phyloP scores from a whole-genome alignment of 2,113 vertebrate genomes.

The Hemiscyllium ocellatum region DNA sequence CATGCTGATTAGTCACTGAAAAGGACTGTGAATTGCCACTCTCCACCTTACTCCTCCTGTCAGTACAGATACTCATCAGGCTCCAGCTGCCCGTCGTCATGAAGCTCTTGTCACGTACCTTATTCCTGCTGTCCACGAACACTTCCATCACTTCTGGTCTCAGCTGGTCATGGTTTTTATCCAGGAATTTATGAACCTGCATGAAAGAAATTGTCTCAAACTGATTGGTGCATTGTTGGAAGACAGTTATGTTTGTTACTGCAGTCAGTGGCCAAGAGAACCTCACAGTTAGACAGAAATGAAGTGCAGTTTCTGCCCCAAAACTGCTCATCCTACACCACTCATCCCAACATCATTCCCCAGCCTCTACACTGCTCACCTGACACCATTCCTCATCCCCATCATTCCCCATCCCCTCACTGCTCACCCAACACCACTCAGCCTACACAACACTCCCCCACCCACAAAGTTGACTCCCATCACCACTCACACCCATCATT shows the following conservation, averaged over 20 bases:
- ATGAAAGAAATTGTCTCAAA: slow-evolving; percentile 10
- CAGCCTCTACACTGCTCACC: no score
- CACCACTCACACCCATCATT: no score
- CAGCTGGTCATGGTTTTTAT: slow-evolving; percentile 78
- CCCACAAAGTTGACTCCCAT: no score
- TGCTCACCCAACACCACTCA: no score
- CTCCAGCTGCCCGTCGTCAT: neutral
- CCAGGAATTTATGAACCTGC: slow-evolving; percentile 84
- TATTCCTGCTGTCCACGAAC: slow-evolving; percentile 69
- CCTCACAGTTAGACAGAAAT: neutral
- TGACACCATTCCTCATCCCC: no score
- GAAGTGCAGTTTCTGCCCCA: neutral
- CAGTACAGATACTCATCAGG: neutral
- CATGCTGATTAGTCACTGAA: neutral
- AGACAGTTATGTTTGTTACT: no score
- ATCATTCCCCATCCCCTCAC: no score
- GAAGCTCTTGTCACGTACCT: slow-evolving; percentile 53
- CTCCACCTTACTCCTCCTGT: neutral
- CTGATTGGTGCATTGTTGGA: neutral
- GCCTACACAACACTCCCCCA: no score
- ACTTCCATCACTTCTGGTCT: slow-evolving; percentile 69
- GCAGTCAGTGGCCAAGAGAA: neutral
- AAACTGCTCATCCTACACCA: no score
- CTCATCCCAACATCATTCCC: no score
- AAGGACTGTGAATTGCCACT: neutral